phyloP scores from a whole-genome alignment of 2,888 invertebrate species.

The Exocentrus adspersus region DNA sequence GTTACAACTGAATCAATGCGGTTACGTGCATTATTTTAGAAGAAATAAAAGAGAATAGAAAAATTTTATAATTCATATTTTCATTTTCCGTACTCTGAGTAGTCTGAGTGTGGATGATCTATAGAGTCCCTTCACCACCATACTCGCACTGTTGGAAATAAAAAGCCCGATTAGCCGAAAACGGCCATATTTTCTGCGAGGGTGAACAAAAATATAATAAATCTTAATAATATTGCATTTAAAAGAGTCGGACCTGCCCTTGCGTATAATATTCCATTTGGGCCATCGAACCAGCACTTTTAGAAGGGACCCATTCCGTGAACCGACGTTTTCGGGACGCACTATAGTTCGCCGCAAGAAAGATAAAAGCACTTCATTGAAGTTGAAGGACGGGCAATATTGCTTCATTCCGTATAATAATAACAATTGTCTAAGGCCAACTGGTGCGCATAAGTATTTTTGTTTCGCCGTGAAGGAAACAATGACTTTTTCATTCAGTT shows the following conservation, averaged over 20 bases:
- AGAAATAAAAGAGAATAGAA: no score
- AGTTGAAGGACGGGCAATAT: slow-evolving; percentile 44
- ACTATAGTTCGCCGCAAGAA: slow-evolving; percentile 39
- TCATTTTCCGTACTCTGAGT: no score
- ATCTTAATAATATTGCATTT: not conserved
- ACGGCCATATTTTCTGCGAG: no score
- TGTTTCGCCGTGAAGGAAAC: slow-evolving; percentile 7
- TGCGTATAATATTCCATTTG: slow-evolving; percentile 22
- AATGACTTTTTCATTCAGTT: slow-evolving; percentile 13
- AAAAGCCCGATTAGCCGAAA: no score
- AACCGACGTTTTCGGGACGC: slow-evolving; percentile 51
- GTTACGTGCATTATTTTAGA: no score
- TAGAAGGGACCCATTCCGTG: slow-evolving; percentile 49
- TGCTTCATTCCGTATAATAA: slow-evolving; percentile 32
- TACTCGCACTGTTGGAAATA: no score
- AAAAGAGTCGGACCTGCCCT: slow-evolving; percentile 19
- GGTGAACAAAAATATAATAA: no score
- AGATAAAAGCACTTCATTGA: slow-evolving; percentile 34
- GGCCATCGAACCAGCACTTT: slow-evolving; percentile 48
- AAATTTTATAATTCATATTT: no score
- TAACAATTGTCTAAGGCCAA: slow-evolving; percentile 27
- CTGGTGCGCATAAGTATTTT: slow-evolving; percentile 26
- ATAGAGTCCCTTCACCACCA: no score
- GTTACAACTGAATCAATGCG: no score
- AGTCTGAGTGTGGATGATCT: no score